These are phyloP conservation scores for Hippocampus abdominalis DNA, from an alignment of 2,113 vertebrate genomes.

Conservation along the genomic window DNA sequence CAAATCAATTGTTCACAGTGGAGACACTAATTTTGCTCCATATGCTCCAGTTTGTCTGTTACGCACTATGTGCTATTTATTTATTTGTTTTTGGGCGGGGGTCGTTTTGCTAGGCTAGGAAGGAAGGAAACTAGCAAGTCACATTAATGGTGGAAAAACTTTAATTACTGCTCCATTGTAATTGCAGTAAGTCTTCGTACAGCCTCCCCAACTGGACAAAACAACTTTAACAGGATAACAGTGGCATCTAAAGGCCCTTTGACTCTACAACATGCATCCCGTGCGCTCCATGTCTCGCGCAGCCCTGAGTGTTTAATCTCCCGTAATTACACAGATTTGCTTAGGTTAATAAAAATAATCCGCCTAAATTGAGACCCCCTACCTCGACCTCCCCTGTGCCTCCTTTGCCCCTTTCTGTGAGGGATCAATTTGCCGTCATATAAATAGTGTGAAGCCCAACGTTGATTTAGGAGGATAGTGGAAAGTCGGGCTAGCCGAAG, in stretches of 20 bases:
- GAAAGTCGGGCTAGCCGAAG: slow-evolving; percentile 1
- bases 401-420: slow-evolving; percentile 60
- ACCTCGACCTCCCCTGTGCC: slow-evolving; percentile 62
- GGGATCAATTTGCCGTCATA: slow-evolving; percentile 63
- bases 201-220: slow-evolving; percentile 34
- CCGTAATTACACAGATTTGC: slow-evolving; percentile 75
- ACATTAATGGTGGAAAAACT: slow-evolving; percentile 2
- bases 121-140: neutral
- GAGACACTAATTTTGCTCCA: too few species aligned
- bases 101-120: too few species aligned
- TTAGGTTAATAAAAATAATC: slow-evolving; percentile 75
- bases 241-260: slow-evolving; percentile 49
- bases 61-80: too few species aligned
- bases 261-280: slow-evolving; percentile 47
- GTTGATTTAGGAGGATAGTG: slow-evolving; percentile 28
- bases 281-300: slow-evolving; percentile 55
- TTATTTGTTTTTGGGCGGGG: neutral
- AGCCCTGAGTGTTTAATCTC: slow-evolving; percentile 75
- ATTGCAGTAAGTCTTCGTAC: slow-evolving; percentile 35
- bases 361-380: slow-evolving; percentile 66
- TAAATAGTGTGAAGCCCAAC: slow-evolving; percentile 55
- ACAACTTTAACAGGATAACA: slow-evolving; percentile 59
- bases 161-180: slow-evolving; percentile 54
- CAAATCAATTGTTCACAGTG: too few species aligned
- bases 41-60: too few species aligned